These are phyloP conservation scores for Trachymyrmex cornetzi DNA, from an alignment of 1,140 invertebrate genomes.

Conservation along the genomic window DNA sequence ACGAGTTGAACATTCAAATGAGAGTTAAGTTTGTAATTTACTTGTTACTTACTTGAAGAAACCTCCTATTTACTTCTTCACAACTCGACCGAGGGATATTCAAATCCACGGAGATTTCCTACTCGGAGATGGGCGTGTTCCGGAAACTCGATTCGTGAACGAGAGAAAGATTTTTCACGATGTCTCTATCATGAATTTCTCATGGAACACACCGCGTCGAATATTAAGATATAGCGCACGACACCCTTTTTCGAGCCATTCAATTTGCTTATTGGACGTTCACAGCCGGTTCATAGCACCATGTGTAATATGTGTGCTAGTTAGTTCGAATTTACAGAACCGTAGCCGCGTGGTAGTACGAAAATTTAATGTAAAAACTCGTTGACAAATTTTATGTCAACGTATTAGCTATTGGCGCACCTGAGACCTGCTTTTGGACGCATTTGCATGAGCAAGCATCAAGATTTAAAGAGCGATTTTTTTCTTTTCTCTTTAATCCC, in stretches of 20 bases:
- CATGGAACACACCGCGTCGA: conserved; percentile 50
- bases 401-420: conserved; percentile 63
- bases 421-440: conserved; percentile 65
- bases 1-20: conserved; percentile 53
- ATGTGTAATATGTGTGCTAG: conserved; percentile 36
- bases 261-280: conserved; percentile 63
- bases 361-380: conserved; percentile 50
- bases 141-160: conserved; percentile 39
- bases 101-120: conserved; percentile 48
- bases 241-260: conserved; percentile 31
- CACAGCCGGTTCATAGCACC: conserved; percentile 42
- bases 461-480: conserved; percentile 57
- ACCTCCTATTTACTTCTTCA: conserved; percentile 51
- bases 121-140: conserved; percentile 37
- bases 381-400: conserved; percentile 69
- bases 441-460: conserved; percentile 9
- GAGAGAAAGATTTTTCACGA: conserved; percentile 53
- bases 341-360: background rate
- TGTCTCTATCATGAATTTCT: conserved; percentile 59
- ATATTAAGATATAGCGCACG: conserved; percentile 51
- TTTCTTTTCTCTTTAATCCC: background rate
- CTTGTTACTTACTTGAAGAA: conserved; percentile 51
- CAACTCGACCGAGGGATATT: conserved; percentile 45
- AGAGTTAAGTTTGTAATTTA: conserved; percentile 49
- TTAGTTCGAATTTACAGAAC: conserved; percentile 57